Percentiles rank a stretch among this genome's conserved stretches.
These are phyloP conservation scores for Pseudomyrmex flavicornis DNA, from an alignment of 1,140 invertebrate species.

Conservation along the genomic window DNA sequence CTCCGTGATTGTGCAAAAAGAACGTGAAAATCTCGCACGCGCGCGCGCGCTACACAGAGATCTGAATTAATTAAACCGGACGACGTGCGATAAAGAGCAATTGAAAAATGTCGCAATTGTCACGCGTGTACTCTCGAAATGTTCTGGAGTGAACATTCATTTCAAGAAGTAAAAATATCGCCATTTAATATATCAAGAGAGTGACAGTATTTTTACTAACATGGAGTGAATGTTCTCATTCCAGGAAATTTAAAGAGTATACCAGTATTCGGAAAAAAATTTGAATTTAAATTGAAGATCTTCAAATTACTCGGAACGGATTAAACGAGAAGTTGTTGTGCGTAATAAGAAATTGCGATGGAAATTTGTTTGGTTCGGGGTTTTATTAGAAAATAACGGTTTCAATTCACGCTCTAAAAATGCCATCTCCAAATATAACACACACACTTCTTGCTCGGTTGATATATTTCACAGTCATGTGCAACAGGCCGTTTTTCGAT, in stretches of 20 bases:
- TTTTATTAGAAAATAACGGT: not conserved
- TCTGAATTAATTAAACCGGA: conserved; percentile 34
- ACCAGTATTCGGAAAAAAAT: not conserved
- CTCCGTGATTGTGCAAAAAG: conserved; percentile 14
- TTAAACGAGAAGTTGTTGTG: not conserved
- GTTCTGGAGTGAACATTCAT: too few relatives aligned
- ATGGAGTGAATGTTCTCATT: too few relatives aligned
- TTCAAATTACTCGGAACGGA: not conserved
- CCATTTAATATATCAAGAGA: too few relatives aligned
- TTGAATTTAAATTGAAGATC: not conserved
- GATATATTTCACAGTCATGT: conserved; percentile 58
- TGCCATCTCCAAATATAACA: conserved; percentile 45
- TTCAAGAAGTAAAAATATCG: too few relatives aligned
- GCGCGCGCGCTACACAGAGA: not conserved
- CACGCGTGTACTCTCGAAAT: too few relatives aligned
- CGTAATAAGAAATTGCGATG: conserved; percentile 7
- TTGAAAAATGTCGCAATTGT: too few relatives aligned
- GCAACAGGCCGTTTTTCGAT: conserved; percentile 61
- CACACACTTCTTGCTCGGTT: conserved; percentile 34
- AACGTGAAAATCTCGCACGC: not conserved
- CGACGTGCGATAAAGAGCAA: not conserved
- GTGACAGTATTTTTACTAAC: too few relatives aligned
- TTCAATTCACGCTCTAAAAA: conserved; percentile 48
- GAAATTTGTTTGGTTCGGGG: not conserved
- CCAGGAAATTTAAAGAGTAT: too few relatives aligned